phyloP scores from a whole-genome alignment of 2,113 vertebrate genomes.

The Tringa solitaria region DNA sequence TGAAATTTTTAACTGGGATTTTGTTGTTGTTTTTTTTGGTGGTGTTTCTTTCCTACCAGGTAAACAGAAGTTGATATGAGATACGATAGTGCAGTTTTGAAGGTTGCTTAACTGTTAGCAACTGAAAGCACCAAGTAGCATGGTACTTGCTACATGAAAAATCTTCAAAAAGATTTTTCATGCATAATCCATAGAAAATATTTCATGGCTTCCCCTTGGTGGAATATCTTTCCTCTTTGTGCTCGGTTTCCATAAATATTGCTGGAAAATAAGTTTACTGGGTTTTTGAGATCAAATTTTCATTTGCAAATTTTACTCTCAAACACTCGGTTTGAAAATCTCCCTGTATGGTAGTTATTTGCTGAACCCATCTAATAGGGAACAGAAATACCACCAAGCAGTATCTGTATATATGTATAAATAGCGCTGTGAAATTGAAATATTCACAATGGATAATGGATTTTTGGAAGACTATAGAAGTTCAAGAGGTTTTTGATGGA shows the following conservation, averaged over 20 bases:
- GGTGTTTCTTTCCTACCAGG: neutral
- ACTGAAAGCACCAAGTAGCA: neutral
- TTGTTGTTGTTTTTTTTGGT: no score
- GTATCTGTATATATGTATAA: accelerated
- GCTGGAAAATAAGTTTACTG: neutral
- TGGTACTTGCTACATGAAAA: no score
- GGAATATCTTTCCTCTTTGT: neutral
- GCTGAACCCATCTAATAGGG: neutral
- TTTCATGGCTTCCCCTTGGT: neutral
- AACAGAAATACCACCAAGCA: neutral
- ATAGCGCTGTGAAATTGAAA: neutral
- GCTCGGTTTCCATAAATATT: neutral
- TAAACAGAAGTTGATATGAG: neutral
- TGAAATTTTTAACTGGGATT: neutral
- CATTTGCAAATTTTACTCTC: neutral
- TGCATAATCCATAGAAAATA: neutral
- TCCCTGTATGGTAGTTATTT: neutral
- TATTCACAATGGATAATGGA: neutral
- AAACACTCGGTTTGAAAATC: neutral
- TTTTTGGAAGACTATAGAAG: neutral
- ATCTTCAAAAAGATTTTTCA: neutral
- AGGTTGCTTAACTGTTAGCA: neutral
- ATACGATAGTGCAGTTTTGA: neutral
- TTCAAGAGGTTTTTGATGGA: neutral
- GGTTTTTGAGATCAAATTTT: neutral